Base-by-base conservation (phyloP, 1,140 invertebrate species). In the Phthorimaea operculella region DNA sequence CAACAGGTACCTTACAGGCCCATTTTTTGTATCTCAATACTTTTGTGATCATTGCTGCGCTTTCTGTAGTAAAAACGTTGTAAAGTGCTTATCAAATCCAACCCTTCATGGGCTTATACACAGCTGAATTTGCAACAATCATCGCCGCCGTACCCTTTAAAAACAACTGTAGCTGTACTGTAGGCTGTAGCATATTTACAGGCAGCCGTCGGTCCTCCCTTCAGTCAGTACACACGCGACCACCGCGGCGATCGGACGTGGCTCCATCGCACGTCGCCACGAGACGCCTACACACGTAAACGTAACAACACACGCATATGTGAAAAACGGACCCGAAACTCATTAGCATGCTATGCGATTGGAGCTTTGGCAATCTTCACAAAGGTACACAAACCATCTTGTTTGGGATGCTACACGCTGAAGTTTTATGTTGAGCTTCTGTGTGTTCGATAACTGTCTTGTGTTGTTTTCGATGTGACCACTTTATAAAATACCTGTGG, bases 331-430 rank as follows among this genome's bases (percentile, higher is more conserved):
- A 51, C 21, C 14, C 4, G 12, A 51, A 51, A 51, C 28, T 51
- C n/a, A 33, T 33, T 51, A 51, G 50, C 50, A 51, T 51, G 50
- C 50, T 14, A 51, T 51, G 50, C 34, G 50, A 51, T 34, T 51
- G 12, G 28, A 51, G 33, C 10, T 34, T 34, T 4, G 33, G 12
- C 14, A 51, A 10, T 51, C n/a, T 17, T 7, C n/a, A 34, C 50
- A 36, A 51, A 51, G 50, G 50, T 51, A 51, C 21, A 8, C 28
- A 51, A 33, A 14, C 2, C n/a, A 47, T 15, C 16, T 47, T 16
- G 8, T 9, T 15, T 47, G 44, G n/a, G 28, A 9, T 51, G 50
- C 15, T 18, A 50, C 6, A 47, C 44, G 15, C 6, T 28, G 15
- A 47, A 47, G 44, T 47, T 47, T 47, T 47, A 47, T 15, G 44